Percentiles rank a stretch among this genome's conserved stretches.
Evolutionary conservation across 1,140 invertebrate genomes (phyloP).

Genomic region (Drosophila sulfurigaster): DNA sequence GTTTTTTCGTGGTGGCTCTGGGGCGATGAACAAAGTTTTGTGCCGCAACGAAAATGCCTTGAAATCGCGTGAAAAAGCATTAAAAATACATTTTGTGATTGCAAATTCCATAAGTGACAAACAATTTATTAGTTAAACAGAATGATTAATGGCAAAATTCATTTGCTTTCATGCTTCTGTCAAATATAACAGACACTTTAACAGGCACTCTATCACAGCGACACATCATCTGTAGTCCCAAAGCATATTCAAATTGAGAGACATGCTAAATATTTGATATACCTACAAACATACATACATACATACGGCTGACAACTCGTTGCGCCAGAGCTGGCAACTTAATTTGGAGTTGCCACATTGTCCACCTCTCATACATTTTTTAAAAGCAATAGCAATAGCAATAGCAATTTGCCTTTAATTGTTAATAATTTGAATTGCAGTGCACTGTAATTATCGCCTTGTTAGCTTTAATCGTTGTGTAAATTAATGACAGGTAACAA

Average conservation of each 20-base stretch:
- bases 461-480: no score
- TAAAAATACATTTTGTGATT: constrained; percentile 23
- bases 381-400: background rate
- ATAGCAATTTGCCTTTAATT: no score
- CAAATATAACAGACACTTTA: constrained; percentile 2
- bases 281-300: no score
- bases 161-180: constrained; percentile 4
- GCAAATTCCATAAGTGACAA: constrained; percentile 13
- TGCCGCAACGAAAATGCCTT: constrained; percentile 1
- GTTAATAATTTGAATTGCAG: no score
- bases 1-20: background rate
- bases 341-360: background rate
- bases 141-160: constrained; percentile 17
- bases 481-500: no score
- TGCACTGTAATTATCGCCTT: no score
- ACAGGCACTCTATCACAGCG: background rate
- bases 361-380: background rate
- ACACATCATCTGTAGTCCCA: background rate
- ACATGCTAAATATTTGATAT: background rate
- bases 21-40: constrained; percentile 12
- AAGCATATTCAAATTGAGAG: background rate
- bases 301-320: no score
- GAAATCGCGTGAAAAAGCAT: constrained; percentile 15
- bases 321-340: background rate
- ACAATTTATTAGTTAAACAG: constrained; percentile 30